These are phyloP conservation scores for Hirtodrosophila cameraria DNA, from an alignment of 2,888 invertebrate genomes.

Conservation along the genomic window DNA sequence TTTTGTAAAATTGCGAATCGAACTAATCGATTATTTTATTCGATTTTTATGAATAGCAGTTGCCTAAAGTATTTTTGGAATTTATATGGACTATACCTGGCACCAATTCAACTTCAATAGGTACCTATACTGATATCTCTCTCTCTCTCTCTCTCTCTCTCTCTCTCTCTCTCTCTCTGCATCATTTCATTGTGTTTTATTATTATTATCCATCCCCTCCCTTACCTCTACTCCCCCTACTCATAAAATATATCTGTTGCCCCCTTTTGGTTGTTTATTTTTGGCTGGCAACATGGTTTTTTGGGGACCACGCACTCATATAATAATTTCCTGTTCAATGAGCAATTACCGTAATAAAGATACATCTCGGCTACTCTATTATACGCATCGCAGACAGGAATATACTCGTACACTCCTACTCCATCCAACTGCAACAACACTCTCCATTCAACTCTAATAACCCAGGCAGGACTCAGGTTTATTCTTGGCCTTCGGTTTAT, in stretches of 20 bases:
- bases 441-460: conserved; percentile 25
- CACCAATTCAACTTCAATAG: not conserved
- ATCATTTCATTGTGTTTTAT: conserved; percentile 15
- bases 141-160: not conserved
- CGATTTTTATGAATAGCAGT: too few relatives aligned
- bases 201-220: conserved; percentile 13
- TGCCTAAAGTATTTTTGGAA: too few relatives aligned
- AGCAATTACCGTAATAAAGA: conserved; percentile 75
- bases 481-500: not conserved
- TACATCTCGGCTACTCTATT: conserved; percentile 66
- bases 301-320: conserved; percentile 58
- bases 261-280: conserved; percentile 21
- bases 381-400: conserved; percentile 29
- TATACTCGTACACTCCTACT: conserved; percentile 10
- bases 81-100: conserved; percentile 12
- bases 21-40: too few relatives aligned
- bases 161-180: not conserved
- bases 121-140: not conserved
- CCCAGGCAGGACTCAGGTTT: conserved; percentile 1
- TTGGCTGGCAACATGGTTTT: not conserved
- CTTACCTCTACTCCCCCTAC: not conserved
- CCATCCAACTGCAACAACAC: too few relatives aligned
- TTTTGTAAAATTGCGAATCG: too few relatives aligned
- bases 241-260: too few relatives aligned
- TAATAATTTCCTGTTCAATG: conserved; percentile 80